Conservation (phyloP, 2,888 invertebrate species). For the Hydrotaea cyrtoneurina region DNA sequence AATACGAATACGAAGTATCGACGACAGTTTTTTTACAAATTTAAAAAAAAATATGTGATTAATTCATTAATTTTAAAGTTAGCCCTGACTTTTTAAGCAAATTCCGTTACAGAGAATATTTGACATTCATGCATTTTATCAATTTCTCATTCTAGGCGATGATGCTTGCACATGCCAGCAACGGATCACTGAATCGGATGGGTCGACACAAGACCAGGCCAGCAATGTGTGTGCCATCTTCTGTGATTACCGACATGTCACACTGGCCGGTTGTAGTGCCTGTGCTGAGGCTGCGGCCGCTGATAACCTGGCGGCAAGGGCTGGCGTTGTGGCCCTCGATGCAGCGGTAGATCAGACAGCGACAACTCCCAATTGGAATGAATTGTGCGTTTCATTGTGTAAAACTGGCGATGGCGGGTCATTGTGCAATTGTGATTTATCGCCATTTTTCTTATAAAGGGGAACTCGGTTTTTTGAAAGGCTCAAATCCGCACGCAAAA, state of each 20-base stretch:
- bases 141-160: slow-evolving; percentile 69
- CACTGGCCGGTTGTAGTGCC: slow-evolving; percentile 77
- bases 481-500: neutral
- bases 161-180: slow-evolving; percentile 70
- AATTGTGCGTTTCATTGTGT: slow-evolving; percentile 86
- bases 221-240: slow-evolving; percentile 75
- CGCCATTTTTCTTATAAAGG: slow-evolving; percentile 81
- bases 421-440: slow-evolving; percentile 88
- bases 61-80: too few relatives aligned
- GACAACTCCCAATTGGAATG: slow-evolving; percentile 83
- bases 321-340: neutral
- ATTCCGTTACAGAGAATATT: neutral
- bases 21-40: too few relatives aligned
- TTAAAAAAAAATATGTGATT: too few relatives aligned
- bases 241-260: slow-evolving; percentile 73
- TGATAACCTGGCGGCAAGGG: too few relatives aligned
- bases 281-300: slow-evolving; percentile 68
- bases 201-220: too few relatives aligned
- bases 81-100: too few relatives aligned
- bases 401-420: slow-evolving; percentile 87
- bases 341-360: neutral
- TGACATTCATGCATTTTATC: neutral
- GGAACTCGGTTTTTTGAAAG: neutral
- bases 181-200: slow-evolving; percentile 46
- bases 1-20: too few relatives aligned